A percentile compares a stretch with the other conserved stretches of the same genome.
Evolutionary conservation across 2,113 vertebrate species (phyloP).

Genomic region (Spilogale gracilis): DNA sequence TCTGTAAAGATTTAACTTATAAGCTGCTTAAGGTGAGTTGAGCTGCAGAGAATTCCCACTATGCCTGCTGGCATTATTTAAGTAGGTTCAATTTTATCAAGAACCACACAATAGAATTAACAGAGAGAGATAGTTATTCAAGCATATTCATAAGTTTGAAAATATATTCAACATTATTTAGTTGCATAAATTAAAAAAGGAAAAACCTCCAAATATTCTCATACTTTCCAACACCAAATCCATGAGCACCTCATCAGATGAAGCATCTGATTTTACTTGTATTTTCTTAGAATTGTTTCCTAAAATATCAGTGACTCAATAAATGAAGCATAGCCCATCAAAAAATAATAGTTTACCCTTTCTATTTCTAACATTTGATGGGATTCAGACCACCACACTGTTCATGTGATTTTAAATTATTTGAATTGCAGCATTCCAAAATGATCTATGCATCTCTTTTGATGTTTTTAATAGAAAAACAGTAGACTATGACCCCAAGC

Average conservation of each 20-base stretch:
- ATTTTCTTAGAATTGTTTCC: conserved; percentile 25
- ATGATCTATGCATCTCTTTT: conserved; percentile 1
- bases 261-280: background rate
- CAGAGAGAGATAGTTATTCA: background rate
- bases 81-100: conserved; percentile 28
- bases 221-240: background rate
- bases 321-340: background rate
- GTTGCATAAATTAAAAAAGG: background rate
- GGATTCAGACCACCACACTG: background rate
- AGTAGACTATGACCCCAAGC: conserved; percentile 59
- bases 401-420: background rate
- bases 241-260: background rate
- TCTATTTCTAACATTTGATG: background rate
- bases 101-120: background rate
- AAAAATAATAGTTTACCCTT: background rate
- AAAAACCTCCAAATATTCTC: background rate
- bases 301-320: background rate
- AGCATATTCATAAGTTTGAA: background rate
- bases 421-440: background rate
- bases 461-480: conserved; percentile 85
- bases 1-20: background rate
- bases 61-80: background rate
- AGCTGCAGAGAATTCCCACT: background rate
- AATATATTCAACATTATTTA: conserved; percentile 36
- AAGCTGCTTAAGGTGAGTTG: background rate